Evolutionary conservation across 2,113 vertebrate species (phyloP), one percentile per base, ranked within the genome.

Genomic region (Hypanus sabinus): DNA sequence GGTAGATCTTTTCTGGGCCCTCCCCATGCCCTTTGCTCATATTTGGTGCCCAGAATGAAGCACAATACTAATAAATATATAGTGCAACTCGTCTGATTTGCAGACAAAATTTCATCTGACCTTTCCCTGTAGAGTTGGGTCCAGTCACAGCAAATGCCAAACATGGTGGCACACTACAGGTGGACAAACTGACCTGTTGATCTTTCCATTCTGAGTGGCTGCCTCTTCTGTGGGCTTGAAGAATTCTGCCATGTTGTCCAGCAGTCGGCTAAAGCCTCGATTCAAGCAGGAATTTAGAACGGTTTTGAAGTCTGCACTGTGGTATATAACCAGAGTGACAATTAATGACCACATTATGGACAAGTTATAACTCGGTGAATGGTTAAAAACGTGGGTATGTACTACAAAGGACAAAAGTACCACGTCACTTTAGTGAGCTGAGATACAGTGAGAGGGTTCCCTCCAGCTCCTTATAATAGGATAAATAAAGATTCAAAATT

Each of bases 201-300:
- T 95, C 92, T 97, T 96, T 88, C 94, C 94, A 14, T 94, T 95
- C 75, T 95, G 95, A 92, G 95, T 95, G 70, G 97, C 94, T 94
- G 98, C 98, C 90, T 96, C 95, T 4, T 97, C 97, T 0, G 97
- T 97, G 22, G 98, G 97, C 95, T 97, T 97, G 95, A 99, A 99
- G 96, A 99, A 99, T 95, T 99, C 98, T 0, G 99, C 98, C 97
- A 99, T 96, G 57, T 99, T 99, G 96, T 99, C 99, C 38, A 99
- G 96, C 94, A 99, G 97, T 94, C 96, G 97, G 94, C 98, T 98
- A 95, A 99, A 99, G 7, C 98, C 99, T 81, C 98, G 97, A 93
- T 97, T 98, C 95, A 99, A 96, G 95, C 98, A 99, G 0, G 96
- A 96, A 94, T 95, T 96, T 93, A 99, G 95, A 95, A 99, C 98